Evolutionary conservation across 1,140 invertebrate genomes (phyloP), one percentile per base, ranked within the genome.

Genomic region (Melipona quadrifasciata): DNA sequence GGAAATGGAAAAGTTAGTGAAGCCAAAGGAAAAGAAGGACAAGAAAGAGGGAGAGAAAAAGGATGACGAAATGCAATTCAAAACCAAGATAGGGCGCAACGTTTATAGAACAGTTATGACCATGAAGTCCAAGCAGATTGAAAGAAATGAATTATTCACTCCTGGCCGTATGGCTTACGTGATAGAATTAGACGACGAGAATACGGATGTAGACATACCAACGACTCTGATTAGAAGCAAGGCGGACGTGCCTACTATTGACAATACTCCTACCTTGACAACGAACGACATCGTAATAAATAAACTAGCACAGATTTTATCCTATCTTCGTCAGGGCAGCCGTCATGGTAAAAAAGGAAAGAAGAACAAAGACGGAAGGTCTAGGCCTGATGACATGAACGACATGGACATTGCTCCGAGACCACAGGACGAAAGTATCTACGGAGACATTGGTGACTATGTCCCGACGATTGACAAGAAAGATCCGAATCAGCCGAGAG

Each of bases 101-200:
- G 96, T 98, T 71, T 96, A 97, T 91, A 96, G 97, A 91, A 96
- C 96, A 8, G 94, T 97, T 10, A 95, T 95, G 90, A 95, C 95
- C 2, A 96, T 97, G 91, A 96, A 96, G 85, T 97, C 96, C 0
- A 96, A 97, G 86, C 96, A 96, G 80, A 95, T 97, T 71, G 96
- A 97, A 65, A 95, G 97, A 67, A 99, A 99, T 93, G 99, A 99
- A 90, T 93, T 99, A n/a, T 99, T 99, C 95, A 96, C 98, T 10
- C 98, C 98, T 0, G 98, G 98, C 0, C 96, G 99, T 24, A 99
- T 99, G 99, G 99, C 99, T 0, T 99, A 99, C 93, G 97, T 99
- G 4, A 98, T 99, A 74, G 99, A 99, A 91, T 93, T 99, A 82
- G 96, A 98, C 84, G 99, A 99, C 92, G 98, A 98, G 78, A 97